Base-by-base conservation (phyloP, 2,888 invertebrate genomes). In the Falcaria lacertinaria region DNA sequence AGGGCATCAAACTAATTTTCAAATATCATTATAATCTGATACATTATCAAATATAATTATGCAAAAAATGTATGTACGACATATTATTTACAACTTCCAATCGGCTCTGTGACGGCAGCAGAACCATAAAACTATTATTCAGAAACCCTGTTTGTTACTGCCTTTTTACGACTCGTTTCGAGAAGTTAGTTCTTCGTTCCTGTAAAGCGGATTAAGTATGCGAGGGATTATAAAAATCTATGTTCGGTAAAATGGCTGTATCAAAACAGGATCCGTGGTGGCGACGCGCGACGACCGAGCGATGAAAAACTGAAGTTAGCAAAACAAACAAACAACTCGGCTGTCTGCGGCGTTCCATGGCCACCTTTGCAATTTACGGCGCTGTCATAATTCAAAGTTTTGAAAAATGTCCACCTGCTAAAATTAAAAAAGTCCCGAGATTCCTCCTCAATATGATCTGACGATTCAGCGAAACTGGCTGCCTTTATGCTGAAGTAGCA, bases 401-500 rank as follows among this genome's bases (percentile, higher is more conserved):
- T 67, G 60, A 70, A 75, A 81, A 78, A 80, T 71, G 67, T 61
- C 60, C 66, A 55, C 55, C 70, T 48, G 66, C 60, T 60, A 63
- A 79, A 84, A 84, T 77, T 78, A 74, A 62, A 72, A 78, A 77
- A 77, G 80, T 61, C 69, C n/a, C 62, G 65, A 69, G 68, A 71
- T 69, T 66, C 61, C 59, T 68, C 67, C 66, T 76, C 78, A 82
- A 83, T 84, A 80, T 78, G 86, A 84, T 86, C 80, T 80, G 70
- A 70, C 57, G 70, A 86, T 86, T 87, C 82, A 83, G 87, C 84
- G 85, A 86, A 86, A 85, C 73, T 80, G 70, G 64, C 66, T 72
- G 81, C 69, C 74, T 87, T 86, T 85, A 82, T 84, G 85, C 85
- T 82, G 83, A 84, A 83, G 81, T 74, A 75, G 85, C 84, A 71